Conservation (phyloP, 2,113 vertebrate genomes). For the Epinephelus moara region DNA sequence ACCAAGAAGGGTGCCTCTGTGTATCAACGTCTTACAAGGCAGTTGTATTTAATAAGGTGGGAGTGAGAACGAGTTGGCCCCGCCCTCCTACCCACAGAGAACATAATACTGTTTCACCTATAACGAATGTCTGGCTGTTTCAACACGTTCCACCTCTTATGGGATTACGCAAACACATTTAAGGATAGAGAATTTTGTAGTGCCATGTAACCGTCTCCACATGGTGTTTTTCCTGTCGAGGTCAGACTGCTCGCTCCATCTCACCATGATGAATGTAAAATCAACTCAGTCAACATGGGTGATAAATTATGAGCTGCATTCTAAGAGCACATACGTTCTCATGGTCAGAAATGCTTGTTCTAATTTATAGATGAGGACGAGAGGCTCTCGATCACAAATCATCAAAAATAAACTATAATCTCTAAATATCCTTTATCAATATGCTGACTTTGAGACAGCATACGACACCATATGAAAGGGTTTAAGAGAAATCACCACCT, state of each 20-base stretch:
- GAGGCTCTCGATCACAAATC: not conserved
- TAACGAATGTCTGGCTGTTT: too few relatives aligned
- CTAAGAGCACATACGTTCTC: constrained; percentile 25
- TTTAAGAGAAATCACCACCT: constrained; percentile 23
- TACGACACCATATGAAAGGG: not conserved
- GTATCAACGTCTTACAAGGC: too few relatives aligned
- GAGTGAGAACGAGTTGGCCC: too few relatives aligned
- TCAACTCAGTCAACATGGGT: constrained; percentile 46
- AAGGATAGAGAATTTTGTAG: too few relatives aligned
- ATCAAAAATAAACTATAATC: not conserved
- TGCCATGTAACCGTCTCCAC: not conserved
- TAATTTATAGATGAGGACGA: constrained; percentile 34
- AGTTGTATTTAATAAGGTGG: too few relatives aligned
- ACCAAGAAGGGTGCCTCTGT: too few relatives aligned
- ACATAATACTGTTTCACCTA: not conserved
- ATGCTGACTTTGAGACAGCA: not conserved
- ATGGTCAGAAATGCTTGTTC: not conserved
- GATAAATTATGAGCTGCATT: constrained; percentile 65
- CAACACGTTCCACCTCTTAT: too few relatives aligned
- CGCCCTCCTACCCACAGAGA: not conserved
- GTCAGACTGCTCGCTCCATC: constrained; percentile 5
- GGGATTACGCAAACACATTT: too few relatives aligned
- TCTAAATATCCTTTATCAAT: not conserved
- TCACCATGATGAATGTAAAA: constrained; percentile 44
- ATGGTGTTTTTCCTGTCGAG: not conserved